Evolutionary conservation across 1,140 invertebrate genomes (phyloP), one percentile per base, ranked within the genome.

Genomic region (Sesamia nonagrioides): DNA sequence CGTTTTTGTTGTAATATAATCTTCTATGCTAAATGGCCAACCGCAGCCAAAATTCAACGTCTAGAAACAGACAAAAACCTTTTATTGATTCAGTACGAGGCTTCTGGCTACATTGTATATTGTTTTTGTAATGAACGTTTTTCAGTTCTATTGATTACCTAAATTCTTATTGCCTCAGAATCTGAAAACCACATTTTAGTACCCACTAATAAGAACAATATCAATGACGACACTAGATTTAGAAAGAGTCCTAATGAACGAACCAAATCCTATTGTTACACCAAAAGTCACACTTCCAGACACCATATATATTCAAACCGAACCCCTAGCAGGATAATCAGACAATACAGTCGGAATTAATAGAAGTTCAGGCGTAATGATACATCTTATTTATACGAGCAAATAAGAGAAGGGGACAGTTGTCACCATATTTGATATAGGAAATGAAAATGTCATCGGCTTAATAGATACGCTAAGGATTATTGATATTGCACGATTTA

Each of bases 381-480:
- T 69, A 89, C 79, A 83, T 84, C 81, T 82, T 91, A 89, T 90
- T 90, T 89, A 91, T 88, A 81, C 89, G 85, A 85, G 81, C 85
- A 88, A 87, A 84, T 88, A 88, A 74, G 81, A 79, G 66, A 78
- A 82, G 85, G 86, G 86, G 84, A 68, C 74, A 71, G 18, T 73
- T 75, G 80, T 42, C 60, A 63, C 81, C 63, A 86, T 93, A 93
- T 92, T 92, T 93, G 92, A 90, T 83, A 80, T 91, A 83, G 92
- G 89, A 92, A 93, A 94, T 92, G 91, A 93, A 93, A 92, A 93
- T 91, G 91, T 94, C 92, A 93, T 89, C 89, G 85, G 81, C 85
- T 91, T 92, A 93, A 92, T 94, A 92, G 88, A 83, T 79, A 92
- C 89, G 84, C 79, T 81, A 60, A 78, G 80, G 91, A 92, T 92